phyloP scores from a whole-genome alignment of 2,113 vertebrate genomes.

The Dermatemys mawii region DNA sequence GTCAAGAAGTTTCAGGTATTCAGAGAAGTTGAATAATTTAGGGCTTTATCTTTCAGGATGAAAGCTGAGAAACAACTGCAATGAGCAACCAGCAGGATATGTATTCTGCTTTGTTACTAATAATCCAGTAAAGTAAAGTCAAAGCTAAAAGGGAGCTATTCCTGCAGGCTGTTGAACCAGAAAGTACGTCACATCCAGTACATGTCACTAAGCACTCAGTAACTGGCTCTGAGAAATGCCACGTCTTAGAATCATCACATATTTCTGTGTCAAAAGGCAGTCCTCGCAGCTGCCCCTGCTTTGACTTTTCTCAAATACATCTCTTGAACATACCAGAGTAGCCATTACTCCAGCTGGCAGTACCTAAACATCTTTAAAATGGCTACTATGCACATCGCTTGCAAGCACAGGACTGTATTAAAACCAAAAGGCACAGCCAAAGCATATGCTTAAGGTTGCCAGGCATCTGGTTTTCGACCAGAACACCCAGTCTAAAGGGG shows the following conservation, averaged over 20 bases:
- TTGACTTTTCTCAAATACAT: neutral
- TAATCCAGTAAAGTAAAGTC: neutral
- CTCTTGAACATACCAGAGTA: neutral
- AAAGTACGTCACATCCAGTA: neutral
- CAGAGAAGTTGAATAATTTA: neutral
- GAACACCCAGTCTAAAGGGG: no score
- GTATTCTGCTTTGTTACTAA: neutral
- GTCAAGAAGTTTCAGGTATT: accelerated
- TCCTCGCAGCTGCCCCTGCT: neutral
- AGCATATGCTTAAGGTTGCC: no score
- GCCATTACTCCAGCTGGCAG: neutral
- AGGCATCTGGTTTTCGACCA: no score
- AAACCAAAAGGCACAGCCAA: accelerated
- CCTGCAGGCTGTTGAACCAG: neutral
- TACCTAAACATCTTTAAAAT: neutral
- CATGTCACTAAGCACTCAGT: accelerated
- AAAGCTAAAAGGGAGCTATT: neutral
- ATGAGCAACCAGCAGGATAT: neutral
- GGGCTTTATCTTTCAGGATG: accelerated
- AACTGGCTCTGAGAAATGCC: neutral
- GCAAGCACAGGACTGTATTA: neutral
- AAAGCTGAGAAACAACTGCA: neutral
- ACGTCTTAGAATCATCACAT: neutral
- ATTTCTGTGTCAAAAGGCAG: neutral
- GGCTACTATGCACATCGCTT: neutral